Base-by-base conservation (phyloP, 2,888 invertebrate genomes). In the Tholera decimalis region DNA sequence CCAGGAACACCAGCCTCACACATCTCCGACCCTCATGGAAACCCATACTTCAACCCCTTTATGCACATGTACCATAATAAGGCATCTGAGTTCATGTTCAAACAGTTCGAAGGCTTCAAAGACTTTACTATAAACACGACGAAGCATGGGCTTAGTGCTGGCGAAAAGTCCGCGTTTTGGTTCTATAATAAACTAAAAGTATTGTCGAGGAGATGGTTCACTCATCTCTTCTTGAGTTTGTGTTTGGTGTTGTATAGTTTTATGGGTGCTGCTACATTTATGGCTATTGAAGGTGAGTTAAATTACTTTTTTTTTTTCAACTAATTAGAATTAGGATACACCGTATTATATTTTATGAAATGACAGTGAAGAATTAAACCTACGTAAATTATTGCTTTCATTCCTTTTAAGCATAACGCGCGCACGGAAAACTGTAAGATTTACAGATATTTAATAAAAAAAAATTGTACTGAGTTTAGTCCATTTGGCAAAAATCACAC, bases 131-230 rank as follows among this genome's bases (percentile, higher is more conserved):
- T 96, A 93, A 96, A 96, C 77, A 96, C 96, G 1, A 97, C 97
- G 8, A 98, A 98, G 85, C 97, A 97, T 61, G 98, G 98, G 26
- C 92, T 98, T 75, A 98, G 98, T 91, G 97, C 97, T 39, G 98
- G 98, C 67, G 98, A 98, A 91, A 98, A 98, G 88, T 96, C 97
- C 67, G 98, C 98, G 0, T 97, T 97, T 82, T 98, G 97, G 96
- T 92, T 98, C 71, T 98, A 98, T 88, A 97, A 97, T 75, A 98
- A 97, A 94, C 95, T 98, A 73, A 97, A 97, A 85, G 93, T 96
- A 60, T 97, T 97, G 94, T 98, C 98, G 2, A 97, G 96, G 84
- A 97, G 96, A 86, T 98, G 98, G 98, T 98, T 98, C 88, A 98
- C 98, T 41, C 98, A 98, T 92, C 97, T 98, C 70, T 98, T 98